A percentile compares a stretch with the other conserved stretches of the same genome.
Conservation (phyloP, 2,113 vertebrate species). For the Syngnathus typhle region DNA sequence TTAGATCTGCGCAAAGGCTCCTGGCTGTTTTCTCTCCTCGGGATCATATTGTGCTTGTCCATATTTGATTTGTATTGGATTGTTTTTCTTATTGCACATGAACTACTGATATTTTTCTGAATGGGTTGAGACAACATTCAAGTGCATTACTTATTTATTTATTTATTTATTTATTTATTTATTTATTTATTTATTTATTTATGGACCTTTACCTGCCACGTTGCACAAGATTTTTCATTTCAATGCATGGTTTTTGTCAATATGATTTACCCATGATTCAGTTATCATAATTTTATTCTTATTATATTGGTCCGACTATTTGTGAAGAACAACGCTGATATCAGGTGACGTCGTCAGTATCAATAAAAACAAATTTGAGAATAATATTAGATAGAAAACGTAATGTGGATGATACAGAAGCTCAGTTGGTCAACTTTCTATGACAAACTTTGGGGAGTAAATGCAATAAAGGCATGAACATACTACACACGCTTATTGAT, state of each 20-base stretch:
- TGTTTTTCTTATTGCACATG: neutral
- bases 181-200: too few species aligned
- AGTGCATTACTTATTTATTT: too few species aligned
- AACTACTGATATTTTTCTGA: neutral
- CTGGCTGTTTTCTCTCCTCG: slow-evolving; percentile 10
- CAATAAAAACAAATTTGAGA: neutral
- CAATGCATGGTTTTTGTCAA: too few species aligned
- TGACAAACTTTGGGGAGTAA: neutral
- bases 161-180: too few species aligned
- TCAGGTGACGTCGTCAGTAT: neutral
- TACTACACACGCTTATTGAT: neutral
- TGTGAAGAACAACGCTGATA: too few species aligned
- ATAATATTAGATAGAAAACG: neutral
- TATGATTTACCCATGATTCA: too few species aligned
- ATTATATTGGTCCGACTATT: too few species aligned
- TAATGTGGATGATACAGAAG: neutral
- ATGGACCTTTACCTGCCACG: too few species aligned
- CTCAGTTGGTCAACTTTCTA: neutral
- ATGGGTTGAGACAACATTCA: neutral
- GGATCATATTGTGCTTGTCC: slow-evolving; percentile 7
- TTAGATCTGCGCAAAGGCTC: slow-evolving; percentile 17
- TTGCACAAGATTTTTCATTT: too few species aligned
- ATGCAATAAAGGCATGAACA: neutral
- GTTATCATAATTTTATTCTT: too few species aligned
- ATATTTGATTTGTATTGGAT: neutral